These are phyloP conservation scores for Salticus scenicus DNA, from an alignment of 2,888 invertebrate species.

Conservation along the genomic window DNA sequence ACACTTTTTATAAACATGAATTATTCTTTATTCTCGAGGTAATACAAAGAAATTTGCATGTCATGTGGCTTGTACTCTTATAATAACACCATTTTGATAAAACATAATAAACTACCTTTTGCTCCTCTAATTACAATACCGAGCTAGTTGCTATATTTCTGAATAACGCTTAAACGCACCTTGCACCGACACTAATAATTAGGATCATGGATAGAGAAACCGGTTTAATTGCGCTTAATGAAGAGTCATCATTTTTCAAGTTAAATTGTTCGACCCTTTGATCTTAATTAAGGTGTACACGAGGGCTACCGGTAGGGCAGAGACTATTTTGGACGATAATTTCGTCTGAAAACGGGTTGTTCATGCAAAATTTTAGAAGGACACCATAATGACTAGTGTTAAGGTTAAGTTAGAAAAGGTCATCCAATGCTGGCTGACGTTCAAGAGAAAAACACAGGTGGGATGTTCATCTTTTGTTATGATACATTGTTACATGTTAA, in stretches of 20 bases:
- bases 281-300: slow-evolving; percentile 46
- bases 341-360: not conserved
- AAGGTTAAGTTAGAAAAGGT: too few relatives aligned
- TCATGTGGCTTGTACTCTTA: too few relatives aligned
- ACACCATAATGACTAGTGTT: too few relatives aligned
- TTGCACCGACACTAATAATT: not conserved
- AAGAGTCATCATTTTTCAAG: slow-evolving; percentile 63
- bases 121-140: slow-evolving; percentile 8
- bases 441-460: too few relatives aligned
- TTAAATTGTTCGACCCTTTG: slow-evolving; percentile 47
- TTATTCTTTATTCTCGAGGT: too few relatives aligned
- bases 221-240: slow-evolving; percentile 64
- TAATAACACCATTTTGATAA: too few relatives aligned
- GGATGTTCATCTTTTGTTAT: too few relatives aligned
- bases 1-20: too few relatives aligned
- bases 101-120: too few relatives aligned
- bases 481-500: too few relatives aligned
- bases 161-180: not conserved
- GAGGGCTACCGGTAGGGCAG: not conserved
- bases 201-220: not conserved
- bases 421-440: too few relatives aligned
- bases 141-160: not conserved
- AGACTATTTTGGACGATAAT: not conserved
- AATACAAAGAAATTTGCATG: too few relatives aligned
- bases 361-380: not conserved